Conservation (phyloP, 2,113 vertebrate genomes). For the Gymnocephalus cernua region DNA sequence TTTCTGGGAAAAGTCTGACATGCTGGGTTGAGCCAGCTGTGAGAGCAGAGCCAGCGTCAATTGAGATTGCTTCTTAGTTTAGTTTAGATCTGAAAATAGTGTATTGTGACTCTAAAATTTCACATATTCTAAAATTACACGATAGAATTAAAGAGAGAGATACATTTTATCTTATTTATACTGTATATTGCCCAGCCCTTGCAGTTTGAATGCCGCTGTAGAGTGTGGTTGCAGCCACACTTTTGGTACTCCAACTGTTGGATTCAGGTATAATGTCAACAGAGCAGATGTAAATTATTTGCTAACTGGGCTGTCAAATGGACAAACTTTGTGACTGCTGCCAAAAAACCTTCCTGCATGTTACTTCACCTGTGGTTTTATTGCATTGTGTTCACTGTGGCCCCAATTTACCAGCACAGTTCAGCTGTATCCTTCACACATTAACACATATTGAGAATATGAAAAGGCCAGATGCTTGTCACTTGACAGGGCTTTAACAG, state of each 20-base stretch:
- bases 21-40: neutral
- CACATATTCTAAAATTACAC: constrained; percentile 3
- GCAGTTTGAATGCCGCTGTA: neutral
- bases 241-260: neutral
- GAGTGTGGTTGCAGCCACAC: neutral
- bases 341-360: neutral
- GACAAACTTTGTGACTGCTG: constrained; percentile 1
- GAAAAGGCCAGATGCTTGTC: constrained; percentile 16
- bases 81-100: constrained; percentile 12
- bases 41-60: neutral
- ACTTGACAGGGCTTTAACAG: neutral
- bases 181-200: neutral
- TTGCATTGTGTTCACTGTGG: constrained; percentile 20
- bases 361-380: constrained; percentile 12
- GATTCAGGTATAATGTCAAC: constrained; percentile 15
- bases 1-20: neutral
- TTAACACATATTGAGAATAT: constrained; percentile 23
- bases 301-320: constrained; percentile 3
- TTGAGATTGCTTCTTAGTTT: neutral
- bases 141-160: constrained; percentile 5
- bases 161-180: neutral
- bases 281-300: constrained; percentile 21
- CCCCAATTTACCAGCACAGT: neutral
- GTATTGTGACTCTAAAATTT: constrained; percentile 21
- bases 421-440: constrained; percentile 14